Conservation (phyloP, 1,140 invertebrate species). For the Psilanteris sp. region DNA sequence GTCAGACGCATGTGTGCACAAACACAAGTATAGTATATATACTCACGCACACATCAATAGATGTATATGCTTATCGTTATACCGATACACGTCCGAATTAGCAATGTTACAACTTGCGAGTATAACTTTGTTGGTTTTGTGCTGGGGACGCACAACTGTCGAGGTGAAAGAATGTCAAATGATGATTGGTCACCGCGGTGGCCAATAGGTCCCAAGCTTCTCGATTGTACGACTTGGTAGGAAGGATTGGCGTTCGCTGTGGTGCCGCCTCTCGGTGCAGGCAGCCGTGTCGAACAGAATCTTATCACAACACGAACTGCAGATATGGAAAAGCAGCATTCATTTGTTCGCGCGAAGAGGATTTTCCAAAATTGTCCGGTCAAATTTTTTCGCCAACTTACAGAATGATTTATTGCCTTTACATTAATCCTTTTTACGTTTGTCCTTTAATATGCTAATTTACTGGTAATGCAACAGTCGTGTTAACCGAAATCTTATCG, state of each 20-base stretch:
- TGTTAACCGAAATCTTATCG: conserved; percentile 42
- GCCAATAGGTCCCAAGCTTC: conserved; percentile 74
- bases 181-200: conserved; percentile 78
- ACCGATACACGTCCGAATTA: conserved; percentile 52
- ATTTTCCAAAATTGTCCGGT: conserved; percentile 15
- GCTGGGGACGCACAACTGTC: conserved; percentile 49
- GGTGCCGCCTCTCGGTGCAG: conserved; percentile 75
- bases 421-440: background rate
- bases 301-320: conserved; percentile 25
- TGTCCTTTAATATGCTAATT: conserved; percentile 42
- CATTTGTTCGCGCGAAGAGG: conserved; percentile 5
- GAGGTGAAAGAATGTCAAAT: conserved; percentile 77
- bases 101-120: conserved; percentile 43
- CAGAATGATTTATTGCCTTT: conserved; percentile 5
- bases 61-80: conserved; percentile 32
- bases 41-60: background rate
- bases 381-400: background rate
- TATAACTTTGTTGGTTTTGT: conserved; percentile 40
- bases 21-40: too few relatives aligned
- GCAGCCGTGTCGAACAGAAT: conserved; percentile 58
- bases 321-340: conserved; percentile 29
- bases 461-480: conserved; percentile 45
- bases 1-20: conserved; percentile 2
- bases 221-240: conserved; percentile 64
- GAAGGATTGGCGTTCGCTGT: conserved; percentile 67